These are phyloP conservation scores for Brachionus paranguensis DNA, from an alignment of 1,140 invertebrate species.

Conservation along the genomic window DNA sequence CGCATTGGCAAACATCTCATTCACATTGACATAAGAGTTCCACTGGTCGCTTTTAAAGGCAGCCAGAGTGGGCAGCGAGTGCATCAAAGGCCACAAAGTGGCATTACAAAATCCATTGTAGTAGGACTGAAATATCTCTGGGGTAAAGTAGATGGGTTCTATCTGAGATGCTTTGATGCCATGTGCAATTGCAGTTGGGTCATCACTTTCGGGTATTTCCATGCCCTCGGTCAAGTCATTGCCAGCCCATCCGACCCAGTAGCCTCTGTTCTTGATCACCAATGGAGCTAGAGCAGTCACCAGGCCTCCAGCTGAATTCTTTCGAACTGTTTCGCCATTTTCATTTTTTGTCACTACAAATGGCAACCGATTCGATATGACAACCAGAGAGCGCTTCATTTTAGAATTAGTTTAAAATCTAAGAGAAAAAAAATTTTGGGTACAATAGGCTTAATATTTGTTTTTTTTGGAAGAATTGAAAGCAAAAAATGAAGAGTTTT, in stretches of 20 bases:
- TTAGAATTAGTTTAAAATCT: neutral
- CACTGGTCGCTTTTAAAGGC: slow-evolving; percentile 72
- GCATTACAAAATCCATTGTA: slow-evolving; percentile 87
- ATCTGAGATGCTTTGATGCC: slow-evolving; percentile 71
- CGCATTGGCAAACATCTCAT: slow-evolving; percentile 72
- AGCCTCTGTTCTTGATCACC: slow-evolving; percentile 71
- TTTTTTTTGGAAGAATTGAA: neutral
- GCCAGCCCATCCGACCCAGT: slow-evolving; percentile 84
- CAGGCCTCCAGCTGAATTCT: slow-evolving; percentile 62
- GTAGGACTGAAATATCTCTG: slow-evolving; percentile 70
- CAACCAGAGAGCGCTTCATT: slow-evolving; percentile 13
- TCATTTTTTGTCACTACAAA: neutral
- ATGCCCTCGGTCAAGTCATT: slow-evolving; percentile 62
- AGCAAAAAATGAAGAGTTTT: neutral
- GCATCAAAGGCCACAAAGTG: slow-evolving; percentile 82
- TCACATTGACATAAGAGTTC: slow-evolving; percentile 69
- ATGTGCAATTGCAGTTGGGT: slow-evolving; percentile 71
- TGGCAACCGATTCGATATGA: slow-evolving; percentile 29
- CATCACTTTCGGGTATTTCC: slow-evolving; percentile 74
- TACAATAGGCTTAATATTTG: neutral
- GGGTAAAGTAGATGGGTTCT: slow-evolving; percentile 69
- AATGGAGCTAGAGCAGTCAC: slow-evolving; percentile 83
- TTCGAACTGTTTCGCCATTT: neutral
- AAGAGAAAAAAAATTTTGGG: neutral
- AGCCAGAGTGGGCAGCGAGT: slow-evolving; percentile 77